These are phyloP conservation scores for Heliopora coerulea DNA, from an alignment of 92 coral and sea anemone genomes.

Conservation along the genomic window DNA sequence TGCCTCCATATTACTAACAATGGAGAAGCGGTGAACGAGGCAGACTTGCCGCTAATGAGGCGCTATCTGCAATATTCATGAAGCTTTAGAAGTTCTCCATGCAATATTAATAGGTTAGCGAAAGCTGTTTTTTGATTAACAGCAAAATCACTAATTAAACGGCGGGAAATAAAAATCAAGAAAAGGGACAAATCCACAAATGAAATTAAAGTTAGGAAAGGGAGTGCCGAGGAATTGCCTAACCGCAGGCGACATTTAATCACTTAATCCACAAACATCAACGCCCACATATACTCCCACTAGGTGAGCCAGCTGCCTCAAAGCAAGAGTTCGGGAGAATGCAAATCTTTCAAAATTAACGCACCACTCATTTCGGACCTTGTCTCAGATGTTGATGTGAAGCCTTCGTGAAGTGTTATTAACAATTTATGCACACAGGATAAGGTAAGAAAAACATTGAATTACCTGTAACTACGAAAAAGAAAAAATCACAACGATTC, in stretches of 20 bases:
- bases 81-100: constrained; percentile 10
- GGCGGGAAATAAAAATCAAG: constrained; percentile 25
- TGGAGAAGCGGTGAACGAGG: neutral
- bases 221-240: constrained; percentile 18
- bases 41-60: constrained; percentile 2
- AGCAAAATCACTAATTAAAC: constrained; percentile 27
- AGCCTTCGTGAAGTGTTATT: too few relatives aligned
- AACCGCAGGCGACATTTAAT: constrained; percentile 8
- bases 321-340: too few relatives aligned
- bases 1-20: neutral
- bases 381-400: too few relatives aligned
- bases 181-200: neutral
- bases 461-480: too few relatives aligned
- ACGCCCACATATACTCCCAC: constrained; percentile 11
- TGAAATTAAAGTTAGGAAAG: constrained; percentile 31
- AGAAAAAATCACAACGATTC: too few relatives aligned
- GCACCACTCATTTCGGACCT: too few relatives aligned
- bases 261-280: constrained; percentile 12
- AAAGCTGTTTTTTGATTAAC: constrained; percentile 23
- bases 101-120: constrained; percentile 10
- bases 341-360: too few relatives aligned
- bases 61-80: constrained; percentile 26
- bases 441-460: too few relatives aligned
- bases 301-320: neutral
- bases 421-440: too few relatives aligned